phyloP scores from a whole-genome alignment of 37 sponge, comb jelly and placozoan genomes.

The Mnemiopsis leidyi region DNA sequence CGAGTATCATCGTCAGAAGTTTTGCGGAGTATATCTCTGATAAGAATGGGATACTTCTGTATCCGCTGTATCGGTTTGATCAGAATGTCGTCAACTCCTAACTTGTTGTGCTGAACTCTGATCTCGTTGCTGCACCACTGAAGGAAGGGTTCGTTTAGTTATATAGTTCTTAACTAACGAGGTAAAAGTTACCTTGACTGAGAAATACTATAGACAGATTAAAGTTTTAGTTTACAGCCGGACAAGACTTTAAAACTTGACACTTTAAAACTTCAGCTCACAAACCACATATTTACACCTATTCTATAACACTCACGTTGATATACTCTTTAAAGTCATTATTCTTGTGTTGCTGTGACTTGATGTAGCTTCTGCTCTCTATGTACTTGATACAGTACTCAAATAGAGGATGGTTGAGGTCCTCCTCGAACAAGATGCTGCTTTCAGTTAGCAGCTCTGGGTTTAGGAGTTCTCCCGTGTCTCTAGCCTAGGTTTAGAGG shows the following conservation, averaged over 20 bases:
- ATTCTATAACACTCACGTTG: background rate
- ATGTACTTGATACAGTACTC: constrained; percentile 40
- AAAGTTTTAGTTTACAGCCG: background rate
- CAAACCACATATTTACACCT: too few relatives aligned
- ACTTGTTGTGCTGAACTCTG: constrained; percentile 31
- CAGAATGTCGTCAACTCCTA: constrained; percentile 35
- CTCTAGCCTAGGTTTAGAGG: background rate
- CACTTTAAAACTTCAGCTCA: background rate
- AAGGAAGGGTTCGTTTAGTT: background rate
- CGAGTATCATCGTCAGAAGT: constrained; percentile 1
- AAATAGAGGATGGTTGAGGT: constrained; percentile 39
- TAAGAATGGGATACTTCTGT: constrained; percentile 44
- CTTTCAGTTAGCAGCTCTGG: background rate
- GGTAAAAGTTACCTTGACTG: background rate
- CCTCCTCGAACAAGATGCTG: constrained; percentile 28
- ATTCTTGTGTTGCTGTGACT: constrained; percentile 19
- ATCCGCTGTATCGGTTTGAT: constrained; percentile 41
- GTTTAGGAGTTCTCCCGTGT: constrained; percentile 34
- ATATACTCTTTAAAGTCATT: constrained; percentile 57
- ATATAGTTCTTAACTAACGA: background rate
- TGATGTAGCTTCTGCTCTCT: constrained; percentile 22
- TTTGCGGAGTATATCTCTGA: constrained; percentile 28
- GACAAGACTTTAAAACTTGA: background rate
- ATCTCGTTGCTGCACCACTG: constrained; percentile 53
- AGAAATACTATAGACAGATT: background rate